Conservation (phyloP, 2,888 invertebrate species). For the Xestoiulus laeticollis region DNA sequence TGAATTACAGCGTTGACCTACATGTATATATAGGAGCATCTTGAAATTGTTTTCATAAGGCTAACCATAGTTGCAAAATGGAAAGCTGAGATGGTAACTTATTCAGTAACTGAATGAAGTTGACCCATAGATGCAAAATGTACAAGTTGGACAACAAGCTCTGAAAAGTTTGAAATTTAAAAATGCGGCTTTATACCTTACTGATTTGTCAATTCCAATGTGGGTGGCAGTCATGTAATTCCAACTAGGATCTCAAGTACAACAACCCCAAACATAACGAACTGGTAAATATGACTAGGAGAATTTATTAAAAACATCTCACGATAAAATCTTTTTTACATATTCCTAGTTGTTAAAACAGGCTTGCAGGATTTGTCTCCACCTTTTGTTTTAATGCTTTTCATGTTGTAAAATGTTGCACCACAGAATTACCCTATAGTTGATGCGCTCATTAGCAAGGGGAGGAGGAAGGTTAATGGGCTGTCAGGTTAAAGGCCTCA, state of each 20-base stretch:
- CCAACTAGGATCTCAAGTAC: not conserved
- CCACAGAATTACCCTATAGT: not conserved
- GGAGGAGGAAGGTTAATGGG: not conserved
- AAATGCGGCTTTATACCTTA: too few relatives aligned
- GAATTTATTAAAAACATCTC: not conserved
- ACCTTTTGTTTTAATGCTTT: slow-evolving; percentile 1
- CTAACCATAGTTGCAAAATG: not conserved
- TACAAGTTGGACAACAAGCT: too few relatives aligned
- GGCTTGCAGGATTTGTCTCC: not conserved
- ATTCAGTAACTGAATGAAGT: too few relatives aligned
- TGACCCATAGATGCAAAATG: too few relatives aligned
- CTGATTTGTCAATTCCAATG: not conserved
- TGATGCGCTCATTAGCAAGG: not conserved
- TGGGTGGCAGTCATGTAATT: not conserved
- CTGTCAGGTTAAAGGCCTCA: not conserved
- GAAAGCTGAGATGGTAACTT: too few relatives aligned
- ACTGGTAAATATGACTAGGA: not conserved
- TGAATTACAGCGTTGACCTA: not conserved
- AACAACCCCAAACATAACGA: not conserved
- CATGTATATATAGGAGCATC: not conserved
- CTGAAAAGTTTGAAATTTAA: too few relatives aligned
- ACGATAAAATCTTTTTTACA: not conserved
- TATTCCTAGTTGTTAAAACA: not conserved
- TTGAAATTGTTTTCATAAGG: not conserved
- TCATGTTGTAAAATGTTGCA: not conserved